Evolutionary conservation across 1,140 invertebrate species (phyloP).

Genomic region (Zeugodacus cucurbitae): DNA sequence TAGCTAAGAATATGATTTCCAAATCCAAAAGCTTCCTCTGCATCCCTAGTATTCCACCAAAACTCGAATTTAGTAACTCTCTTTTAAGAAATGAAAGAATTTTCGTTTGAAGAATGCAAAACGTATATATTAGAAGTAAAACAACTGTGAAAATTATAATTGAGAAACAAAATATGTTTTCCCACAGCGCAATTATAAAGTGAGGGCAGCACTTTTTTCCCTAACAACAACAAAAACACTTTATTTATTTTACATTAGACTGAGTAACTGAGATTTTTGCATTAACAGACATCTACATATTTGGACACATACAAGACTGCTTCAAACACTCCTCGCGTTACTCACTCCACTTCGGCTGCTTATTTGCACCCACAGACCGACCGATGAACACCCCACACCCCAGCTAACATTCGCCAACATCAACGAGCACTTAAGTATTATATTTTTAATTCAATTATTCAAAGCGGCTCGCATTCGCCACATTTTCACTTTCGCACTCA

Average conservation of each 20-base stretch:
- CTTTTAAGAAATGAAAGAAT: no score
- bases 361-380: not conserved
- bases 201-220: not conserved
- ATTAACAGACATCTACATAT: no score
- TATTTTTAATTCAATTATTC: slow-evolving; percentile 36
- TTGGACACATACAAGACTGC: not conserved
- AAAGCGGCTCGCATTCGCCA: not conserved
- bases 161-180: not conserved
- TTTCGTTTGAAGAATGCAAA: not conserved
- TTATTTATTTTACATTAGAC: not conserved
- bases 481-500: not conserved
- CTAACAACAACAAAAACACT: not conserved
- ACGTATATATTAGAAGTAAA: not conserved
- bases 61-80: no score
- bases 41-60: no score
- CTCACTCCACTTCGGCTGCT: not conserved
- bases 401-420: not conserved
- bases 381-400: not conserved
- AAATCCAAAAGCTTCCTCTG: no score
- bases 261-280: not conserved
- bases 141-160: not conserved
- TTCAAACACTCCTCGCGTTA: not conserved
- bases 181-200: not conserved
- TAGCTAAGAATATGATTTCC: no score
- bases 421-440: slow-evolving; percentile 18